A percentile compares a stretch with the other conserved stretches of the same genome.
phyloP scores from a whole-genome alignment of 2,113 vertebrate species.

The Chrysemys picta region DNA sequence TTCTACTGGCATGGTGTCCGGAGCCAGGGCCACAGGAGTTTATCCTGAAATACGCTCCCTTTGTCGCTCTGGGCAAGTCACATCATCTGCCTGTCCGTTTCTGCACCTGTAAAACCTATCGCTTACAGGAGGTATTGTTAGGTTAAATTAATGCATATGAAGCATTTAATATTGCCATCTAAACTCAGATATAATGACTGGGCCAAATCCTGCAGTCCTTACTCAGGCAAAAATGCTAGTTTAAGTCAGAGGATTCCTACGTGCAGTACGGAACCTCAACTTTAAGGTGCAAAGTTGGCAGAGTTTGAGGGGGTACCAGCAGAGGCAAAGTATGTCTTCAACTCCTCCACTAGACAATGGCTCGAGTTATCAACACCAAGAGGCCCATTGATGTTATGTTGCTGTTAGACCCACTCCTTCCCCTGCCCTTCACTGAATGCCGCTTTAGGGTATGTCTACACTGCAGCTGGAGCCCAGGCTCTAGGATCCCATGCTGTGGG shows the following conservation, averaged over 20 bases:
- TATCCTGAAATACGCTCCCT: neutral
- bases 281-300: neutral
- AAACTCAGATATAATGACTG: neutral
- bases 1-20: neutral
- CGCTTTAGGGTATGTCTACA: neutral
- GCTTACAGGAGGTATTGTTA: neutral
- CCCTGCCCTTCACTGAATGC: neutral
- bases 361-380: neutral
- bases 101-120: constrained; percentile 9
- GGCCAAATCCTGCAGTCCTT: neutral
- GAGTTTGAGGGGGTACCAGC: neutral
- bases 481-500: neutral
- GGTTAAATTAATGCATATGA: neutral
- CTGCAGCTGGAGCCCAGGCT: neutral
- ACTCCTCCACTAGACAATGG: neutral
- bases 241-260: neutral
- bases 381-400: neutral
- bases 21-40: neutral
- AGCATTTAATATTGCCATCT: neutral
- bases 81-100: neutral
- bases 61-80: constrained; percentile 1
- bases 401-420: neutral
- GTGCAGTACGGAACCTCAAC: neutral
- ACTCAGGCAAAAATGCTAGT: neutral
- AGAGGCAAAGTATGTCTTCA: neutral